phyloP scores from a whole-genome alignment of 1,140 invertebrate genomes.

The Pomacea maculata region DNA sequence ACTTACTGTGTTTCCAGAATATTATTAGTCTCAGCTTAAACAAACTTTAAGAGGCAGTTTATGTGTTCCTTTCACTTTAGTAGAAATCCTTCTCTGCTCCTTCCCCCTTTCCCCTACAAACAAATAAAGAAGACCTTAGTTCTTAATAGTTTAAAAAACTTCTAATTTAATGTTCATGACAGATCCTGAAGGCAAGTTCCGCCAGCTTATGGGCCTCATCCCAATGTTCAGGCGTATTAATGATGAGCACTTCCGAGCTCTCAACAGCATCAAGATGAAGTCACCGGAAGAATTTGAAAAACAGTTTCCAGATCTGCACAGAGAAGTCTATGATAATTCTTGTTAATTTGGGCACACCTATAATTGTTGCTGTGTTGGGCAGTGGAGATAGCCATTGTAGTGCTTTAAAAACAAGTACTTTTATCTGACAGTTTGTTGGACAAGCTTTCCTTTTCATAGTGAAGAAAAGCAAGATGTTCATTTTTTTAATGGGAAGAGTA shows the following conservation, averaged over 20 bases:
- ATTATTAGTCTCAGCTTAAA: too few relatives aligned
- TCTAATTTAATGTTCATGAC: not conserved
- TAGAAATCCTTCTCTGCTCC: too few relatives aligned
- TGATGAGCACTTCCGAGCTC: conserved; percentile 48
- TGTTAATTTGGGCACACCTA: not conserved
- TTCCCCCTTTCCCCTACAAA: too few relatives aligned
- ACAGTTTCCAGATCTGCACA: conserved; percentile 52
- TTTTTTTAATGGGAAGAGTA: not conserved
- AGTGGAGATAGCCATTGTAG: not conserved
- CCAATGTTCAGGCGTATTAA: conserved; percentile 51
- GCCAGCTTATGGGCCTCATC: conserved; percentile 43
- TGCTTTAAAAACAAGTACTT: not conserved
- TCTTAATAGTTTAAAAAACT: too few relatives aligned
- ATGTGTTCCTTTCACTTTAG: too few relatives aligned
- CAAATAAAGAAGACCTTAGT: too few relatives aligned
- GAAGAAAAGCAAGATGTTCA: not conserved
- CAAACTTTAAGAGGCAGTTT: too few relatives aligned
- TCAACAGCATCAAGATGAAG: conserved; percentile 60
- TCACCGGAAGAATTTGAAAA: conserved; percentile 33
- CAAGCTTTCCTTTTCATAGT: not conserved
- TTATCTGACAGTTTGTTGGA: not conserved
- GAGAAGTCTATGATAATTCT: conserved; percentile 46
- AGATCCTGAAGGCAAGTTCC: conserved; percentile 52
- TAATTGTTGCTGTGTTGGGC: not conserved
- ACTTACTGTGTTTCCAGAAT: too few relatives aligned